phyloP scores from a whole-genome alignment of 2,113 vertebrate species.

The Tragulus kanchil region DNA sequence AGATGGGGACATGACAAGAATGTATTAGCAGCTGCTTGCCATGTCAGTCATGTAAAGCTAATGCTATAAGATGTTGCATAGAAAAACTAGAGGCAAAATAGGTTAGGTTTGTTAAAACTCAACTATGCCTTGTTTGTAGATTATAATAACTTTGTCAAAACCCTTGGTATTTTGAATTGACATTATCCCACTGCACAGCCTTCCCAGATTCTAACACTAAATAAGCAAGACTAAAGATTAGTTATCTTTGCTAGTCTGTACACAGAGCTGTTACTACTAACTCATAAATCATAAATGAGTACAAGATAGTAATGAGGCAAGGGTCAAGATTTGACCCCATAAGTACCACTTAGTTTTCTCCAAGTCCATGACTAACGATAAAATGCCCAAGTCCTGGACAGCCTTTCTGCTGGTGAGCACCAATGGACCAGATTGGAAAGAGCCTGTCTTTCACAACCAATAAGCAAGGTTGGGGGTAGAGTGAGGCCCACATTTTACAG shows the following conservation, averaged over 20 bases:
- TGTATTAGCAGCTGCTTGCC: background rate
- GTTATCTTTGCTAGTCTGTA: background rate
- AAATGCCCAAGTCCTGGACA: background rate
- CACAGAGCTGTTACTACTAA: background rate
- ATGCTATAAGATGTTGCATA: background rate
- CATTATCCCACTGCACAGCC: background rate
- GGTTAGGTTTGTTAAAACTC: background rate
- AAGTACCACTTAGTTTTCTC: background rate
- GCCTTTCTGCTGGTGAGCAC: background rate
- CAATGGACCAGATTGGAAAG: background rate
- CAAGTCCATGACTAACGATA: background rate
- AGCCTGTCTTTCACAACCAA: too few species aligned
- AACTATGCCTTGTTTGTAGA: background rate
- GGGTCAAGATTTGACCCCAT: background rate
- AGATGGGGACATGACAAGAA: constrained; percentile 2
- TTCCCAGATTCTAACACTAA: background rate
- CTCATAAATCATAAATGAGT: background rate
- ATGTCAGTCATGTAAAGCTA: constrained; percentile 29
- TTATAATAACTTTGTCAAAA: background rate
- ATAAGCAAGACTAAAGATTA: background rate
- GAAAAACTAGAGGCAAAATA: background rate
- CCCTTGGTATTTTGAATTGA: background rate
- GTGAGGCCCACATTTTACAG: background rate
- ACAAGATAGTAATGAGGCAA: background rate
- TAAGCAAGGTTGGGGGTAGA: background rate